Percentiles rank a stretch among this genome's conserved stretches.
phyloP scores from a whole-genome alignment of 2,797 vertebrate species.

The Acrossocheilus fasciatus region DNA sequence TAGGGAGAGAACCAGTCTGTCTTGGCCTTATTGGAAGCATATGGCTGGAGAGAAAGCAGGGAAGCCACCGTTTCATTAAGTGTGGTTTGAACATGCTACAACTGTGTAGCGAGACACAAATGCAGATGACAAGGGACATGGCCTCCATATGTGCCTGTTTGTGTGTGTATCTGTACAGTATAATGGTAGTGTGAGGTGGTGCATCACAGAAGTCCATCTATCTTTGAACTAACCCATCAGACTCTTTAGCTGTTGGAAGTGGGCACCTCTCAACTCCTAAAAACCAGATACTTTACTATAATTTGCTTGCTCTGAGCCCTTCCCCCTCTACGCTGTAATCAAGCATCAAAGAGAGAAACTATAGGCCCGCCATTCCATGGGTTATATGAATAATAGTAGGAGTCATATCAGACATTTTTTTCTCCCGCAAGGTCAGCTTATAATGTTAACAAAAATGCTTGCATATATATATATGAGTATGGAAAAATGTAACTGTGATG shows the following conservation, averaged over 20 bases:
- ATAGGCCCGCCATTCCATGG: slow-evolving; percentile 72
- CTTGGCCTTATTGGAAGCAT: slow-evolving; percentile 79
- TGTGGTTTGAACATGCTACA: slow-evolving; percentile 78
- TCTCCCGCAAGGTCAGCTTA: neutral
- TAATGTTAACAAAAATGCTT: neutral
- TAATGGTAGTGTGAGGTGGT: slow-evolving; percentile 17
- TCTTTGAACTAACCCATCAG: slow-evolving; percentile 26
- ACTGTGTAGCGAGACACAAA: slow-evolving; percentile 75
- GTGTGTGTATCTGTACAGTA: slow-evolving; percentile 34
- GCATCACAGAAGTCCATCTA: slow-evolving; percentile 22
- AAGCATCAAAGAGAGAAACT: slow-evolving; percentile 77
- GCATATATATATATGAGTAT: neutral
- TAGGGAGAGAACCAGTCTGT: slow-evolving; percentile 75
- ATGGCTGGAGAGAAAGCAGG: slow-evolving; percentile 77
- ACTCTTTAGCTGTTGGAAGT: slow-evolving; percentile 20
- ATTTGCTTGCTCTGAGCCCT: slow-evolving; percentile 55
- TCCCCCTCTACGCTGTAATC: slow-evolving; percentile 72
- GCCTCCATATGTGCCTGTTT: slow-evolving; percentile 50
- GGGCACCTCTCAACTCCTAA: slow-evolving; percentile 25
- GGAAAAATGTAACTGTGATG: neutral
- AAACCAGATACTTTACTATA: slow-evolving; percentile 33
- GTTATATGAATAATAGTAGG: slow-evolving; percentile 53
- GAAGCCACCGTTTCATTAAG: slow-evolving; percentile 81
- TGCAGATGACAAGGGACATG: slow-evolving; percentile 68
- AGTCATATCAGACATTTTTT: neutral